Evolutionary conservation across 2,888 invertebrate species (phyloP).

Genomic region (Deroplatys truncata): DNA sequence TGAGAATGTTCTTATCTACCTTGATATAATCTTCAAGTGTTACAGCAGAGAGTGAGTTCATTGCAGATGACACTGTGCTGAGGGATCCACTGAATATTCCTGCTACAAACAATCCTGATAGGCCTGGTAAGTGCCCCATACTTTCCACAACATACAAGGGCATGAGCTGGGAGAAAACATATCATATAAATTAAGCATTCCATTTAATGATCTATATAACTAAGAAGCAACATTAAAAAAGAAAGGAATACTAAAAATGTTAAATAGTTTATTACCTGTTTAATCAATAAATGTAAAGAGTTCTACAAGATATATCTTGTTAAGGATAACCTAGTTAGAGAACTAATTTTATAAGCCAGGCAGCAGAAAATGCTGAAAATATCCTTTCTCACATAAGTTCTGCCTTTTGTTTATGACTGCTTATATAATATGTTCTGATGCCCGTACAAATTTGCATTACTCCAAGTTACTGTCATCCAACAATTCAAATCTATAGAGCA

Average conservation of each 20-base stretch:
- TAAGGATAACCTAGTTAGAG: no score
- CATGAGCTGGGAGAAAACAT: conserved; percentile 51
- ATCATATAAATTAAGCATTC: neutral
- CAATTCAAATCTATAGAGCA: no score
- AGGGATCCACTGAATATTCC: conserved; percentile 87
- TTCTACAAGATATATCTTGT: no score
- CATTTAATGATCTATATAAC: neutral
- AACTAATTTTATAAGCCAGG: no score
- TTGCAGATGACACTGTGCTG: conserved; percentile 86
- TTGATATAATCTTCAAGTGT: conserved; percentile 83
- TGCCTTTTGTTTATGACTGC: no score
- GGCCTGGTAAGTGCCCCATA: conserved; percentile 39
- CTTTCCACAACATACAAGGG: conserved; percentile 73
- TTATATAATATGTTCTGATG: no score
- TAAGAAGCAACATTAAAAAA: neutral
- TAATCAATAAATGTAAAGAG: no score
- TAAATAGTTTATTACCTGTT: no score
- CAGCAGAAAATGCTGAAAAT: no score
- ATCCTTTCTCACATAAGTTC: no score
- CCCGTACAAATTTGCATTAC: no score
- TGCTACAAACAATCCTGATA: conserved; percentile 43
- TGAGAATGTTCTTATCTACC: conserved; percentile 30
- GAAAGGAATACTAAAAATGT: neutral
- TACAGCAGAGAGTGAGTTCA: conserved; percentile 87
- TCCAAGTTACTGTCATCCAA: no score